These are phyloP conservation scores for Sebastes minor DNA, from an alignment of 2,797 vertebrate genomes.

Conservation along the genomic window DNA sequence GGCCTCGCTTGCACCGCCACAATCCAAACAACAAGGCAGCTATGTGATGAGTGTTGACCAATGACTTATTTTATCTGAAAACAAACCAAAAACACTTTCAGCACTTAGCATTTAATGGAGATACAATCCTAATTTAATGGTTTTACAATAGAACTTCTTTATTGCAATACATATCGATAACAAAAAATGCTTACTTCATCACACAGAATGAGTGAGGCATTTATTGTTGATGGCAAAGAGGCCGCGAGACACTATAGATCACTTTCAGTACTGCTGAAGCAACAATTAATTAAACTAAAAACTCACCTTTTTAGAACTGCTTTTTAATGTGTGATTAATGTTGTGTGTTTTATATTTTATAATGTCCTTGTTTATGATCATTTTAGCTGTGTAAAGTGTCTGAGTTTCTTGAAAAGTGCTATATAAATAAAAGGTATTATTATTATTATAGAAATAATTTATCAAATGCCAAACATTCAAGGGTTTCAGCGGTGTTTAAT, in stretches of 20 bases:
- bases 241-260: neutral
- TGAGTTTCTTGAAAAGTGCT: rapidly evolving
- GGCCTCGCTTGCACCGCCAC: neutral
- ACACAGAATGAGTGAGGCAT: neutral
- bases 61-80: neutral
- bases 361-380: too few species aligned
- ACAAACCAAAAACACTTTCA: neutral
- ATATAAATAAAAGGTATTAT: too few species aligned
- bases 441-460: neutral
- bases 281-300: neutral
- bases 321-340: too few species aligned
- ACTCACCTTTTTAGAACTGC: too few species aligned
- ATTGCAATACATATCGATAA: neutral
- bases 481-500: neutral
- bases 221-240: neutral
- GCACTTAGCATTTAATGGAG: neutral
- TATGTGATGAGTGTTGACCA: neutral
- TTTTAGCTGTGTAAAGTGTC: too few species aligned
- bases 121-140: neutral
- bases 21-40: conserved; percentile 1
- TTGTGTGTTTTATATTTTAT: too few species aligned
- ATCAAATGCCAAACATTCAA: neutral
- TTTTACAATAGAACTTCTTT: neutral
- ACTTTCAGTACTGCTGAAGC: neutral
- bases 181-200: neutral